These are phyloP conservation scores for Melanerpes formicivorus DNA, from an alignment of 2,113 vertebrate species.

Conservation along the genomic window DNA sequence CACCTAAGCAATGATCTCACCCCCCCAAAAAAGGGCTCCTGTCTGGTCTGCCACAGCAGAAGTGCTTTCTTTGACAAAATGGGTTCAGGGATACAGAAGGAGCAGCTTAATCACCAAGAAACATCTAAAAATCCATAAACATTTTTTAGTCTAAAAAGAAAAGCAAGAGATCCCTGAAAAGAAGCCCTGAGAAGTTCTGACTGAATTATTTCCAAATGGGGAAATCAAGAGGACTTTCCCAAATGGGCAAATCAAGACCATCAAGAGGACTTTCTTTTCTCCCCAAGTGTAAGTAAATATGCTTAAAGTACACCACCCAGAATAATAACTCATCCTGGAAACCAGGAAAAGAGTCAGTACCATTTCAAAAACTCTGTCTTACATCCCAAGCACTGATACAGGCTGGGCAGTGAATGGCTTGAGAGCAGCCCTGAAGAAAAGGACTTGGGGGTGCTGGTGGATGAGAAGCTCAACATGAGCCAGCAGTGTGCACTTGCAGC, in stretches of 20 bases:
- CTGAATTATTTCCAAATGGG: not conserved
- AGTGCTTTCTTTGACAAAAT: not conserved
- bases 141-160: not conserved
- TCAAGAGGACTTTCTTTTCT: not conserved
- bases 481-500: too few species aligned
- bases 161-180: not conserved
- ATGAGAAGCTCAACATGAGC: too few species aligned
- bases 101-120: not conserved
- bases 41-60: not conserved
- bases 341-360: not conserved
- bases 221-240: not conserved
- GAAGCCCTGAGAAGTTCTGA: not conserved
- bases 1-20: not conserved
- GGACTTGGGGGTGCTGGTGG: too few species aligned
- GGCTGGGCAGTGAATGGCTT: too few species aligned
- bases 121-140: not conserved
- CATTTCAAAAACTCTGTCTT: not conserved
- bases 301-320: not conserved
- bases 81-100: not conserved
- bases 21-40: not conserved
- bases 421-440: too few species aligned
- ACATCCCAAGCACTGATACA: too few species aligned
- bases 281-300: not conserved
- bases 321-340: not conserved
- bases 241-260: not conserved